These are phyloP conservation scores for Cranoglanis bouderius DNA, from an alignment of 2,113 vertebrate species.

Conservation along the genomic window DNA sequence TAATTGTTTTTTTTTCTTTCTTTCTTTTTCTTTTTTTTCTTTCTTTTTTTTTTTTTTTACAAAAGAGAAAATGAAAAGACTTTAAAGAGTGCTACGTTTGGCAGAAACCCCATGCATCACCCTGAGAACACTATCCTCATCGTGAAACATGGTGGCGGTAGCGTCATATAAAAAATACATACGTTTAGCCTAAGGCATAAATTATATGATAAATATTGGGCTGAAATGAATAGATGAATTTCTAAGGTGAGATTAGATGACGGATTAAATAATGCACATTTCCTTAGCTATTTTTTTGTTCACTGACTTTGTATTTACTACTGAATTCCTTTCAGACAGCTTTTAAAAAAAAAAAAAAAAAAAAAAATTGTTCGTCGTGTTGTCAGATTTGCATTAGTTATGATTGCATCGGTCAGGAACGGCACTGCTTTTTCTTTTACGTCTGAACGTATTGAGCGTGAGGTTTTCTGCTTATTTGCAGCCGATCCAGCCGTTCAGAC, in stretches of 20 bases:
- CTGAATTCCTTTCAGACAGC: neutral
- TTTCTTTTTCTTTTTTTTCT: no score
- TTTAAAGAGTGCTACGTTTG: no score
- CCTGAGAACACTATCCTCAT: neutral
- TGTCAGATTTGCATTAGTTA: neutral
- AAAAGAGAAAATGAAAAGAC: no score
- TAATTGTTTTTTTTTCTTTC: no score
- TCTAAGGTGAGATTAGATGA: neutral
- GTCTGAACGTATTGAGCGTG: neutral
- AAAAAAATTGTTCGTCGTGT: no score
- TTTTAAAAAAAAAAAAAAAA: no score
- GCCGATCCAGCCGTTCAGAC: constrained; percentile 73
- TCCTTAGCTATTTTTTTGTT: neutral
- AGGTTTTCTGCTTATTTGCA: constrained; percentile 59
- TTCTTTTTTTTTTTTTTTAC: neutral
- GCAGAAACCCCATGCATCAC: neutral
- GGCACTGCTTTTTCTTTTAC: neutral
- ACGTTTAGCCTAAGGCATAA: neutral
- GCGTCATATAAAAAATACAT: neutral
- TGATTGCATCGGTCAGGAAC: neutral
- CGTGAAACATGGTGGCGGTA: neutral
- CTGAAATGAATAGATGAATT: neutral
- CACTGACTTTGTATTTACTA: neutral
- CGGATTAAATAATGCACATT: neutral
- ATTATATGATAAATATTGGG: neutral